Conservation (phyloP, 1,140 invertebrate genomes). For the Copidosoma floridanum region DNA sequence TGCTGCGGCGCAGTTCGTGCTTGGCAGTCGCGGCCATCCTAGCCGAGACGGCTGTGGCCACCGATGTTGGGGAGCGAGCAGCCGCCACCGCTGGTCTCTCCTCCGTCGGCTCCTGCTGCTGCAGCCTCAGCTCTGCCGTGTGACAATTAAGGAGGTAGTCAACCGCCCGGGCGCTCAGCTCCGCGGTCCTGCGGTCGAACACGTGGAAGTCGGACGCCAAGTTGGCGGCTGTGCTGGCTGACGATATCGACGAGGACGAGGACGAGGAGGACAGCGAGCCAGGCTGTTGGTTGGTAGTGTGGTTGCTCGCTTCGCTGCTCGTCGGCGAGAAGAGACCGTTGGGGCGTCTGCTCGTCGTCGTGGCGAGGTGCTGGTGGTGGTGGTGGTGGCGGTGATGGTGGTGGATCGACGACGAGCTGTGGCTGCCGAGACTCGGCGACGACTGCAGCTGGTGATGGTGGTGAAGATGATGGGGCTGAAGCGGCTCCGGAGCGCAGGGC, state of each 20-base stretch:
- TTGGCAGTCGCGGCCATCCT: conserved; percentile 66
- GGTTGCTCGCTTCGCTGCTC: not conserved
- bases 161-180: conserved; percentile 32
- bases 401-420: no score
- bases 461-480: not conserved
- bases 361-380: no score
- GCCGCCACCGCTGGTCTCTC: not conserved
- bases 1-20: conserved; percentile 58
- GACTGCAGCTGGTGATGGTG: not conserved
- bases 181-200: conserved; percentile 32
- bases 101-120: not conserved
- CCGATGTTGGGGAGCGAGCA: conserved; percentile 31
- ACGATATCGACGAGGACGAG: not conserved
- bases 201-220: not conserved
- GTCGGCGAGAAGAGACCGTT: not conserved
- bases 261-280: not conserved
- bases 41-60: conserved; percentile 48
- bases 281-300: not conserved
- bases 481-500: conserved; percentile 14
- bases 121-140: conserved; percentile 33
- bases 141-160: conserved; percentile 44
- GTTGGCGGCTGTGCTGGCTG: not conserved
- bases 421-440: conserved; percentile 42
- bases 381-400: no score
- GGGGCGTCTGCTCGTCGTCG: conserved; percentile 40